Evolutionary conservation across 2,888 invertebrate species (phyloP).

Genomic region (Nephrotoma appendiculata): DNA sequence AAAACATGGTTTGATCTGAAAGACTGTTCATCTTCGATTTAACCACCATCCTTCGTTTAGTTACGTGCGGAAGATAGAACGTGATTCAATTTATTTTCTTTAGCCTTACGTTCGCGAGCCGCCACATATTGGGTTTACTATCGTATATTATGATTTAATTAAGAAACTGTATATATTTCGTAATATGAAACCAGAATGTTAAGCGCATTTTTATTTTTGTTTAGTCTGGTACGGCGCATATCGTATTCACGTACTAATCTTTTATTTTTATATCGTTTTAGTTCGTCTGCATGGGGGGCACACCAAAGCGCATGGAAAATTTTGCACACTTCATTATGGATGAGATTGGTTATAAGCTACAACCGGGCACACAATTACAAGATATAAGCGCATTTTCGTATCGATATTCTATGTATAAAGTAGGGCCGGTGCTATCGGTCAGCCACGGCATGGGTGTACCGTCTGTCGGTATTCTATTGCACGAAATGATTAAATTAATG

Average conservation of each 20-base stretch:
- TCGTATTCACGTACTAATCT: background rate
- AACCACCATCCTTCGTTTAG: too few relatives aligned
- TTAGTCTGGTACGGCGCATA: too few relatives aligned
- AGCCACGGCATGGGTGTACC: conserved; percentile 95
- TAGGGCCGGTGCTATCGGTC: conserved; percentile 35
- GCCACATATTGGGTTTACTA: too few relatives aligned
- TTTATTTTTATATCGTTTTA: conserved; percentile 26
- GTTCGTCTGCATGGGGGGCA: conserved; percentile 97
- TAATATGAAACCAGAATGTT: too few relatives aligned
- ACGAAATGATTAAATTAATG: conserved; percentile 94
- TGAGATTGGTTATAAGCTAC: conserved; percentile 78
- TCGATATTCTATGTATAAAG: conserved; percentile 92
- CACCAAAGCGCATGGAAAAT: conserved; percentile 84
- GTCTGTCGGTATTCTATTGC: conserved; percentile 86
- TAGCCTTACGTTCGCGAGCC: too few relatives aligned
- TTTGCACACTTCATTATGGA: conserved; percentile 85
- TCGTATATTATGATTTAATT: too few relatives aligned
- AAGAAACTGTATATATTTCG: background rate
- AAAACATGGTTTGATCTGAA: too few relatives aligned
- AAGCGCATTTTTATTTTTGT: too few relatives aligned
- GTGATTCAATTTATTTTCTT: too few relatives aligned
- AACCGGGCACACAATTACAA: conserved; percentile 71
- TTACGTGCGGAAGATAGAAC: too few relatives aligned
- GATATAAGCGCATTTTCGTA: conserved; percentile 87
- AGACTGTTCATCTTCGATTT: too few relatives aligned